Evolutionary conservation across 2,888 invertebrate species (phyloP), one percentile per base, ranked within the genome.

Genomic region (Agriopis leucophaearia): DNA sequence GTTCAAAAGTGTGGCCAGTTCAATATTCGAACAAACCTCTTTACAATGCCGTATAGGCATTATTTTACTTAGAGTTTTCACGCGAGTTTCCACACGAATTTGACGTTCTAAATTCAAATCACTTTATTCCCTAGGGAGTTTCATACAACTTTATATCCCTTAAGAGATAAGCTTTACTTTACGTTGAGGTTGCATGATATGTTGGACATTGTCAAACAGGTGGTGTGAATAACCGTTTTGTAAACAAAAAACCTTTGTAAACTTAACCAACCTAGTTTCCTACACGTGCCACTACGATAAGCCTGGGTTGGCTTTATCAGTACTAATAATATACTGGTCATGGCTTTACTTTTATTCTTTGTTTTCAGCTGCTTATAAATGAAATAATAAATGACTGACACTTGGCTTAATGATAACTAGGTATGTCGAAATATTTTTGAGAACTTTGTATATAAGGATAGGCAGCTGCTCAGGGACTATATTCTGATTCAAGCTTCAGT

Each of bases 401-500:
- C 51, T n/a, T 51, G 51, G 8, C n/a, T 13, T 13, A 8, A 18
- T 8, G 51, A 51, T 51, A 51, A n/a, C 9, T 48, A n/a, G n/a
- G n/a, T n/a, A n/a, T 51, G 35, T 36, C 36, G 51, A 36, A 51
- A 51, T 51, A 5, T 51, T 36, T 51, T n/a, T 35, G 8, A 35
- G 51, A n/a, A n/a, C 15, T 35, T n/a, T 51, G 36, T 51, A 36
- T 51, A 51, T 13, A 51, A 51, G 51, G 35, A n/a, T 36, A 3
- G 51, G 9, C 36, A 51, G 35, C 8, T 15, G 51, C 8, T 36
- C 4, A 36, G 36, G 27, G 51, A 51, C 9, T n/a, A 35, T 57
- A 57, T 57, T 57, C 57, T 51, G 44, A 45, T 35, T 44, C 18
- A 35, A 35, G 5, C 35, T 45, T 35, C 15, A 57, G 57, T 47